A percentile compares a stretch with the other conserved stretches of the same genome.
phyloP scores from a whole-genome alignment of 2,113 vertebrate species.

The Indri indri region DNA sequence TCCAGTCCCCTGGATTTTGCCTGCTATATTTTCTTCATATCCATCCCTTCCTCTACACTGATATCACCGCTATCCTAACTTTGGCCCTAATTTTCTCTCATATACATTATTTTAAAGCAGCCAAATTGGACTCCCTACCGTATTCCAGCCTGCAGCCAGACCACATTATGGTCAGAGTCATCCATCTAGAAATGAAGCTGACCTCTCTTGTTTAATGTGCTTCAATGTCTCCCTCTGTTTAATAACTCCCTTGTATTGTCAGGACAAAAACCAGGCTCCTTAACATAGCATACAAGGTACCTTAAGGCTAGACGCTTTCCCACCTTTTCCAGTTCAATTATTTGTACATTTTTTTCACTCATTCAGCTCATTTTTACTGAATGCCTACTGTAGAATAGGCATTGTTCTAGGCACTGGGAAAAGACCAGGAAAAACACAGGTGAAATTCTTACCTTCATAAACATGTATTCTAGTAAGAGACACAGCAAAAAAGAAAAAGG shows the following conservation, averaged over 20 bases:
- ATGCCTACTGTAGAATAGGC: background rate
- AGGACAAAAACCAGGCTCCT: background rate
- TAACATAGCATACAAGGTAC: background rate
- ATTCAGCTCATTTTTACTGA: background rate
- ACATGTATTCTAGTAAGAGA: background rate
- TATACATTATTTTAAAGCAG: background rate
- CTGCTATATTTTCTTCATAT: background rate
- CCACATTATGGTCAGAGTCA: background rate
- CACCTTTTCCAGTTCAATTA: background rate
- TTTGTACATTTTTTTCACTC: background rate
- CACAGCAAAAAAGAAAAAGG: background rate
- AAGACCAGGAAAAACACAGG: background rate
- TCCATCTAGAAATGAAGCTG: background rate
- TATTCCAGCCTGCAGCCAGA: background rate
- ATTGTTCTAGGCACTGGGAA: background rate
- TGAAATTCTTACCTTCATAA: background rate
- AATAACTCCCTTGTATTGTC: background rate
- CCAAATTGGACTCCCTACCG: background rate
- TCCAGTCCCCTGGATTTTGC: background rate
- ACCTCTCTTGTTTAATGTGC: background rate
- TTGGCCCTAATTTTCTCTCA: background rate
- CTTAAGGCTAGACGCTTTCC: background rate
- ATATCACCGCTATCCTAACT: background rate
- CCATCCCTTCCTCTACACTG: background rate
- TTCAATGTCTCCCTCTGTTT: background rate